Conservation (phyloP, 2,797 vertebrate species). For the Heliangelus exortis region DNA sequence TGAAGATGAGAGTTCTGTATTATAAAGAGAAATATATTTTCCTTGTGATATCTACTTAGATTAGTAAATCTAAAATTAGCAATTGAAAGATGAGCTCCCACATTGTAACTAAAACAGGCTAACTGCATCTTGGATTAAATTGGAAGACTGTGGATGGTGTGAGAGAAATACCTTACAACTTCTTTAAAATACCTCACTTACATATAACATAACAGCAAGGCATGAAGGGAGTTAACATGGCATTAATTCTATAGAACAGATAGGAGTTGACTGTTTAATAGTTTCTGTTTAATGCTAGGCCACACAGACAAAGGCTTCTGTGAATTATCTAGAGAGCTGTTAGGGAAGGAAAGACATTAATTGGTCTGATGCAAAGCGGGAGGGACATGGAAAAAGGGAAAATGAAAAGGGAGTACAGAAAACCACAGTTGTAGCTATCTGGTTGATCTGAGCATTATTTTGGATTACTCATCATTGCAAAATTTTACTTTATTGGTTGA, state of each 20-base stretch:
- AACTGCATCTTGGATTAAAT: neutral
- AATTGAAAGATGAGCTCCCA: neutral
- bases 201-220: neutral
- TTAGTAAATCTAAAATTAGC: slow-evolving; percentile 23
- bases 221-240: slow-evolving; percentile 54
- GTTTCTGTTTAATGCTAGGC: slow-evolving; percentile 72
- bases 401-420: slow-evolving; percentile 55
- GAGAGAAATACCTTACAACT: neutral
- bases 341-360: slow-evolving; percentile 70
- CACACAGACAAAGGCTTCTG: slow-evolving; percentile 67
- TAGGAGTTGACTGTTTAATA: slow-evolving; percentile 70
- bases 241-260: slow-evolving; percentile 58
- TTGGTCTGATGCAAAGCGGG: slow-evolving; percentile 62
- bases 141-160: neutral
- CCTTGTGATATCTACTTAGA: neutral
- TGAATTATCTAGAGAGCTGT: slow-evolving; percentile 73
- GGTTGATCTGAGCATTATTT: slow-evolving; percentile 33
- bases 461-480: slow-evolving; percentile 11
- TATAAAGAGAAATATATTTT: neutral
- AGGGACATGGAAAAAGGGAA: slow-evolving; percentile 50
- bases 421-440: slow-evolving; percentile 26
- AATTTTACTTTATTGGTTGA: slow-evolving; percentile 34
- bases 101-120: neutral
- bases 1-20: neutral
- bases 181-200: slow-evolving; percentile 18